phyloP scores from a whole-genome alignment of 2,797 vertebrate species.

The Pitangus sulphuratus region DNA sequence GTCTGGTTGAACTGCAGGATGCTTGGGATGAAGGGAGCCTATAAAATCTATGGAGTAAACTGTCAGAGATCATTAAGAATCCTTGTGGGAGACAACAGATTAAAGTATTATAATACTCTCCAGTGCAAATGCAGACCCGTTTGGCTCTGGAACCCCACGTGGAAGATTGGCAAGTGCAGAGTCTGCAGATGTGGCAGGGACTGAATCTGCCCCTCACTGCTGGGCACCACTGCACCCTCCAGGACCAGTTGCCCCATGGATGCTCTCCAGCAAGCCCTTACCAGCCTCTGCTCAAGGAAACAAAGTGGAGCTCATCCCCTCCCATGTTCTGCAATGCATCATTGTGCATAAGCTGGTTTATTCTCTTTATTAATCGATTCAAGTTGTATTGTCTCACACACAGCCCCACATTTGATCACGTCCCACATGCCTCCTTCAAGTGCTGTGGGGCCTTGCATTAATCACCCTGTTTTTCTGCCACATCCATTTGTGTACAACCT shows the following conservation, averaged over 20 bases:
- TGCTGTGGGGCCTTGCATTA: background rate
- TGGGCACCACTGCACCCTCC: background rate
- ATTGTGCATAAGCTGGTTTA: background rate
- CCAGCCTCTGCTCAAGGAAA: background rate
- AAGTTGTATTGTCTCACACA: background rate
- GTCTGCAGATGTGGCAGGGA: background rate
- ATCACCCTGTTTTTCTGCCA: background rate
- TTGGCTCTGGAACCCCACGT: background rate
- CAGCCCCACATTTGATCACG: background rate
- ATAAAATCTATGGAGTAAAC: slow-evolving; percentile 30
- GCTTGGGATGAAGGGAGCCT: slow-evolving; percentile 27
- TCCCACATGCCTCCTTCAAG: background rate
- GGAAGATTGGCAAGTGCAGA: background rate
- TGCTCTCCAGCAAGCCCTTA: background rate
- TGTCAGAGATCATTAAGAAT: slow-evolving; percentile 24
- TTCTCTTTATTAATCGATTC: background rate
- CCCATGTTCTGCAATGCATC: background rate
- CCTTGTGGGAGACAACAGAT: slow-evolving; percentile 23
- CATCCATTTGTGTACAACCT: background rate
- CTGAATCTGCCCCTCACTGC: background rate
- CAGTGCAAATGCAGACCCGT: background rate
- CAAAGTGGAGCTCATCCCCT: background rate
- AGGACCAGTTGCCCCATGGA: background rate
- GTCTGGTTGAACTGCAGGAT: slow-evolving; percentile 42
- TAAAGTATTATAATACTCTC: background rate